phyloP scores from a whole-genome alignment of 2,888 invertebrate species.

The Stegophylla sp. region DNA sequence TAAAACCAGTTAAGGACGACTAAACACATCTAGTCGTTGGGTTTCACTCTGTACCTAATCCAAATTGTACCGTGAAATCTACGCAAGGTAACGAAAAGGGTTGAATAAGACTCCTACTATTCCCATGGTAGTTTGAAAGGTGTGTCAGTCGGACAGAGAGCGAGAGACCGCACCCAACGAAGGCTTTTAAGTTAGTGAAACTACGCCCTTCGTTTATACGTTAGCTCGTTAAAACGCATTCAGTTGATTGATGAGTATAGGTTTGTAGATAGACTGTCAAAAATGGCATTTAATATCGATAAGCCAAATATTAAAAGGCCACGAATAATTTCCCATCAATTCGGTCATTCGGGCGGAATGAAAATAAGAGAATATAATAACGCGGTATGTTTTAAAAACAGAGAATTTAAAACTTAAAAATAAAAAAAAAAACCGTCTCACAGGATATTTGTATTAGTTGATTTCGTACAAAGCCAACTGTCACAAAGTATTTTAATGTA shows the following conservation, averaged over 20 bases:
- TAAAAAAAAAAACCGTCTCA: not conserved
- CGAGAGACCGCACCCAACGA: constrained; percentile 37
- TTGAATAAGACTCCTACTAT: constrained; percentile 11
- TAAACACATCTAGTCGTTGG: not conserved
- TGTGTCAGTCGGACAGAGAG: constrained; percentile 44
- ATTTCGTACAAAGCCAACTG: not conserved
- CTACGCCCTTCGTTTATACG: constrained; percentile 53
- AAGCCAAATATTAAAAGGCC: not conserved
- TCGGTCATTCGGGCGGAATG: too few relatives aligned
- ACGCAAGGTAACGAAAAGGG: constrained; percentile 19
- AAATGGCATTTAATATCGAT: not conserved
- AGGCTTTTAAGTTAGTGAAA: constrained; percentile 47
- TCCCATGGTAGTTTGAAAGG: constrained; percentile 18
- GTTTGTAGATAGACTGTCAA: not conserved
- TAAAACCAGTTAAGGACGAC: not conserved
- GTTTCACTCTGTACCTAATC: not conserved
- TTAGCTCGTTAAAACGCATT: constrained; percentile 10
- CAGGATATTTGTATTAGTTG: not conserved
- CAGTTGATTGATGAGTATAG: constrained; percentile 12
- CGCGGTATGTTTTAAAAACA: too few relatives aligned
- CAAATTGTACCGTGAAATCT: not conserved
- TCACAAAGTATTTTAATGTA: not conserved
- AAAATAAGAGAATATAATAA: too few relatives aligned
- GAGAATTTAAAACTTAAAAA: not conserved
- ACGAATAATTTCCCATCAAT: not conserved